Percentiles rank a stretch among this genome's conserved stretches.
Evolutionary conservation across 2,113 vertebrate species (phyloP).

Genomic region (Heptranchias perlo): DNA sequence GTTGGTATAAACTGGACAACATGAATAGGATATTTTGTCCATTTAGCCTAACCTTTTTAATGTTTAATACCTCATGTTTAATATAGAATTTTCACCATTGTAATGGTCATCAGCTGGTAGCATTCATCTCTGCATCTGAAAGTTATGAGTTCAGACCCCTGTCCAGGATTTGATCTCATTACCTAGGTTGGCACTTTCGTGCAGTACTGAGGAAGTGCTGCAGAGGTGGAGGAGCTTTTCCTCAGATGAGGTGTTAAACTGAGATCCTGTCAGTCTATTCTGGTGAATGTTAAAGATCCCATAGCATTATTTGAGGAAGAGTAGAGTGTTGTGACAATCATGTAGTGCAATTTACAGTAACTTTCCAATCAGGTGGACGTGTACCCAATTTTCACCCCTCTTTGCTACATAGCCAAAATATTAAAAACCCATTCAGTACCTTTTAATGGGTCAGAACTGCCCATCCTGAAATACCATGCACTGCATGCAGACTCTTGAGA

Average conservation of each 20-base stretch:
- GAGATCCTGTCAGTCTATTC: neutral
- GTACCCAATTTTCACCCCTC: neutral
- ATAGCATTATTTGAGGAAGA: neutral
- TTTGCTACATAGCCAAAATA: neutral
- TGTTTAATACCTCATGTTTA: neutral
- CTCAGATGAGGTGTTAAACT: neutral
- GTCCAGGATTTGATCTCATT: neutral
- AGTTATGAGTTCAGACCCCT: neutral
- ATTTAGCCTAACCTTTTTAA: neutral
- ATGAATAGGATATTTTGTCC: neutral
- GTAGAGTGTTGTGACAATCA: neutral
- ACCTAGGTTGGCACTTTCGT: neutral
- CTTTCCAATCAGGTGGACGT: neutral
- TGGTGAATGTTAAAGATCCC: neutral
- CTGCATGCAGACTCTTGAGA: neutral
- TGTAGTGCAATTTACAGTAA: neutral
- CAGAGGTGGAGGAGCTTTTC: neutral
- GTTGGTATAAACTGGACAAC: neutral
- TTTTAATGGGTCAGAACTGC: neutral
- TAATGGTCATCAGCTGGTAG: neutral
- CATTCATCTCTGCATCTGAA: neutral
- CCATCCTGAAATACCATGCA: neutral
- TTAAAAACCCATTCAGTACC: neutral
- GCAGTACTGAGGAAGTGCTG: neutral
- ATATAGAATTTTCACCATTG: neutral